A percentile compares a stretch with the other conserved stretches of the same genome.
Conservation (phyloP, 2,797 vertebrate genomes). For the Pipistrellus nathusii region DNA sequence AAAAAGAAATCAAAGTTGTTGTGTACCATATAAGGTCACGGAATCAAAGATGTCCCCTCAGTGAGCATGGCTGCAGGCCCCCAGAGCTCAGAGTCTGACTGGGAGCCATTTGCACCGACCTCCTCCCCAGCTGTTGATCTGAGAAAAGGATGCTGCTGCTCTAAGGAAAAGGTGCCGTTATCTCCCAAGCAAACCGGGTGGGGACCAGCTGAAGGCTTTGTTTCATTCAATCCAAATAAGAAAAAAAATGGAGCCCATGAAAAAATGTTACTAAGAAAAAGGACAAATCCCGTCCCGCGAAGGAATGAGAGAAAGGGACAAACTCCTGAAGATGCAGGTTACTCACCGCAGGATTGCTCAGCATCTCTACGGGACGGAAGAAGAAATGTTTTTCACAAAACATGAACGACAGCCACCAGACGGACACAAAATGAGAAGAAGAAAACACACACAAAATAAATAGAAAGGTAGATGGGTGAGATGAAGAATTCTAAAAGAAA, state of each 20-base stretch:
- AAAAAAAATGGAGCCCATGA: neutral
- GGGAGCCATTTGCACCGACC: conserved; percentile 28
- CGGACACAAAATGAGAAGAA: conserved; percentile 19
- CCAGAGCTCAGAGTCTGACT: conserved; percentile 44
- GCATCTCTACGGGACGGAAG: neutral
- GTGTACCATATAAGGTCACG: neutral
- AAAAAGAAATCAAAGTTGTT: conserved; percentile 33
- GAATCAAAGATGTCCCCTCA: conserved; percentile 14
- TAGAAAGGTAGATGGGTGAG: neutral
- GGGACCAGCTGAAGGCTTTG: neutral
- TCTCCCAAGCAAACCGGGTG: neutral
- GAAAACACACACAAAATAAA: neutral
- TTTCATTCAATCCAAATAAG: conserved; percentile 45
- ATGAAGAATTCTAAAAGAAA: conserved; percentile 52
- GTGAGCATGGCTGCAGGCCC: neutral
- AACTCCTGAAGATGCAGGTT: conserved; percentile 2
- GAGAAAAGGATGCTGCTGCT: conserved; percentile 42
- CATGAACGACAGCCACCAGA: neutral
- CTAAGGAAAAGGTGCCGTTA: conserved; percentile 37
- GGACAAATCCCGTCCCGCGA: neutral
- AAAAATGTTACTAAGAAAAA: conserved; percentile 32
- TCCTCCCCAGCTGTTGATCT: conserved; percentile 41
- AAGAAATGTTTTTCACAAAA: conserved; percentile 50
- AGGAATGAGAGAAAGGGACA: neutral
- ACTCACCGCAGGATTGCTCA: neutral